Evolutionary conservation across 2,113 vertebrate species (phyloP).

Genomic region (Elephantulus edwardii): DNA sequence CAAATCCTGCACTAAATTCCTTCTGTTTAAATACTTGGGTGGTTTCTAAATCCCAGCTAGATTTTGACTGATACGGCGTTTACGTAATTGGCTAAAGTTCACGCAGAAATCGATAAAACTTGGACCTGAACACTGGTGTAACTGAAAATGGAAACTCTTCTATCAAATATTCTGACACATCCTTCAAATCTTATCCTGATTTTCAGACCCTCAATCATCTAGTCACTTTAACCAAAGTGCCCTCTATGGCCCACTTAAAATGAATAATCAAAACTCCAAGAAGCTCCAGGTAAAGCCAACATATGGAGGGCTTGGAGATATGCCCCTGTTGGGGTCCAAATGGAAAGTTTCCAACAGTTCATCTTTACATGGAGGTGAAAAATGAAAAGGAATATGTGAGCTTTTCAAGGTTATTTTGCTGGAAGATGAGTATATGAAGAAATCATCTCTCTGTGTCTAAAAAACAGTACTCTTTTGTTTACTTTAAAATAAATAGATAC

Average conservation of each 20-base stretch:
- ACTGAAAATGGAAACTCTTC: not conserved
- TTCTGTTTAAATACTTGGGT: not conserved
- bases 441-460: not conserved
- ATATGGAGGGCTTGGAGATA: not conserved
- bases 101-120: not conserved
- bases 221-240: not conserved
- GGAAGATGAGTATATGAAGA: not conserved
- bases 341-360: not conserved
- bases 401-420: not conserved
- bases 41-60: constrained; percentile 3
- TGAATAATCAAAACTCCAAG: not conserved
- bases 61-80: not conserved
- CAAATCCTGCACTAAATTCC: not conserved
- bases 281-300: not conserved
- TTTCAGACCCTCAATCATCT: not conserved
- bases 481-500: not conserved
- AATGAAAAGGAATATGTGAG: not conserved
- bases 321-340: not conserved
- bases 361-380: not conserved
- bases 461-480: not conserved
- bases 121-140: not conserved
- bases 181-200: not conserved
- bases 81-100: not conserved
- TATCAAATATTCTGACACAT: not conserved
- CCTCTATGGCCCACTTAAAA: not conserved